Evolutionary conservation across 2,113 vertebrate genomes (phyloP).

Genomic region (Caloenas nicobarica): DNA sequence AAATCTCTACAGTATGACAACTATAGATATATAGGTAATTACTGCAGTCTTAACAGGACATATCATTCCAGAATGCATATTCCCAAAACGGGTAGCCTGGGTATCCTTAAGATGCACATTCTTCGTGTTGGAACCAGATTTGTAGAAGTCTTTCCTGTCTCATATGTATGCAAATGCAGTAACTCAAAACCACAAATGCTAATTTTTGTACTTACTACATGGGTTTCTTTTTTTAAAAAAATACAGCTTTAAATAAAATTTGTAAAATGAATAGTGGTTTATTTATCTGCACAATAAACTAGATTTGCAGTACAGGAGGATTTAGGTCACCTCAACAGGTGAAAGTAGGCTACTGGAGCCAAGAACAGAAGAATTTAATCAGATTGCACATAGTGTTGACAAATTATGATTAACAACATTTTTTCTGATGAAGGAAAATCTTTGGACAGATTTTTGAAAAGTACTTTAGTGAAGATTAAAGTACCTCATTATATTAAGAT

Average conservation of each 20-base stretch:
- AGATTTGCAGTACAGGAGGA: background rate
- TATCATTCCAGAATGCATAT: background rate
- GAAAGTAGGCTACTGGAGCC: background rate
- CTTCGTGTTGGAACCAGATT: background rate
- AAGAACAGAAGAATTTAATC: background rate
- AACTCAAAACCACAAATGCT: background rate
- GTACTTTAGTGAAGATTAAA: background rate
- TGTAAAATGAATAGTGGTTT: background rate
- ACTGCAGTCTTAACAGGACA: background rate
- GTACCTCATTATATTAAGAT: slow-evolving; percentile 7
- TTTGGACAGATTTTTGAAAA: background rate
- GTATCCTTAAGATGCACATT: background rate
- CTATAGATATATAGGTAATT: background rate
- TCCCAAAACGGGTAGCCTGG: background rate
- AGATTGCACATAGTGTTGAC: background rate
- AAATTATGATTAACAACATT: background rate
- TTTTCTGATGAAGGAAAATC: background rate
- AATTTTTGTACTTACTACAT: background rate
- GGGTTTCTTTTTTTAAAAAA: background rate
- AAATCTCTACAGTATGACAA: background rate
- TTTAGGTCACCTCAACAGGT: background rate
- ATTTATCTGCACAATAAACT: background rate
- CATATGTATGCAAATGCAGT: background rate
- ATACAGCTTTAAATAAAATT: background rate
- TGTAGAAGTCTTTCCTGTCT: background rate